A percentile compares a stretch with the other conserved stretches of the same genome.
phyloP scores from a whole-genome alignment of 2,797 vertebrate genomes.

The Manis javanica region DNA sequence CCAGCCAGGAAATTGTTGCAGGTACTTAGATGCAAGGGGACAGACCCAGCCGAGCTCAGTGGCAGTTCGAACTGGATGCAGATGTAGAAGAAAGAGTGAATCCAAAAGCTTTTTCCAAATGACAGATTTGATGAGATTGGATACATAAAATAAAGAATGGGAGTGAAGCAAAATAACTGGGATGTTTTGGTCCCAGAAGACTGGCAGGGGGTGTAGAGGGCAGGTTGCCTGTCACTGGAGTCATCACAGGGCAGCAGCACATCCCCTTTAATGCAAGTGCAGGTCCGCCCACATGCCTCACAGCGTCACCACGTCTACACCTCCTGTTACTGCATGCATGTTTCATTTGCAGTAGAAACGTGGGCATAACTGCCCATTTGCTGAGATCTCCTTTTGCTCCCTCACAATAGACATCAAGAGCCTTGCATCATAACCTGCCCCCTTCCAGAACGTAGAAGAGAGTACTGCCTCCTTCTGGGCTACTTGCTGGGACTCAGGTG shows the following conservation, averaged over 20 bases:
- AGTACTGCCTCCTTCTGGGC: background rate
- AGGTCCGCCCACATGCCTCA: fast-evolving
- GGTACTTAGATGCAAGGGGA: background rate
- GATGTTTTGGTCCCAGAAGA: background rate
- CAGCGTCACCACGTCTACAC: fast-evolving
- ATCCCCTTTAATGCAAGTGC: background rate
- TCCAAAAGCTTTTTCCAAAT: background rate
- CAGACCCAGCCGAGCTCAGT: background rate
- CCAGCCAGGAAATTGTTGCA: background rate
- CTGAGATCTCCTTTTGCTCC: background rate
- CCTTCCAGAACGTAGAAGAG: background rate
- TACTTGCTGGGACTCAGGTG: background rate
- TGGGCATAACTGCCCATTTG: background rate
- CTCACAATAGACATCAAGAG: background rate
- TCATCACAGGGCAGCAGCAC: background rate
- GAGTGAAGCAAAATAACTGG: background rate
- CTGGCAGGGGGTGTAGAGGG: background rate
- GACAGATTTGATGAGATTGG: background rate
- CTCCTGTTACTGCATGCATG: background rate
- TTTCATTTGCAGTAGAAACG: background rate
- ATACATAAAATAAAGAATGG: background rate
- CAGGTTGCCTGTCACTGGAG: background rate
- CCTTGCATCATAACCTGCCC: background rate
- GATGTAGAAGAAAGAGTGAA: background rate
- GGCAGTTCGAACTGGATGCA: background rate